Evolutionary conservation across 2,797 vertebrate species (phyloP).

Genomic region (Myotis planiceps): DNA sequence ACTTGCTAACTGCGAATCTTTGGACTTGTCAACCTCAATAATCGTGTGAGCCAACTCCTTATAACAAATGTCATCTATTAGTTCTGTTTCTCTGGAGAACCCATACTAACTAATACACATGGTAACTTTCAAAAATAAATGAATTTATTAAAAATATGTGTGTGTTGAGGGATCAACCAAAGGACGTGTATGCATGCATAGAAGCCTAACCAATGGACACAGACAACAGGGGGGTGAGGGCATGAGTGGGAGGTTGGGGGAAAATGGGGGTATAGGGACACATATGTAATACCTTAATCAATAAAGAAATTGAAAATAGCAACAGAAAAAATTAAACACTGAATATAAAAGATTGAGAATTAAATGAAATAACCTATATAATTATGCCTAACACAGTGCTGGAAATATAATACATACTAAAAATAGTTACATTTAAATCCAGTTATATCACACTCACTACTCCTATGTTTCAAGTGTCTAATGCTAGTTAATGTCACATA

Average conservation of each 20-base stretch:
- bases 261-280: too few species aligned
- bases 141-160: neutral
- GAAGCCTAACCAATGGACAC: too few species aligned
- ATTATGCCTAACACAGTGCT: neutral
- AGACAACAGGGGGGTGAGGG: too few species aligned
- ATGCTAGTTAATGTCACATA: neutral
- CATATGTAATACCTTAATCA: too few species aligned
- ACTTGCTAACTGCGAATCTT: neutral
- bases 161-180: too few species aligned
- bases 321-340: slow-evolving; percentile 78
- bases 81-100: neutral
- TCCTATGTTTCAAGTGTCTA: neutral
- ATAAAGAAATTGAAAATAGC: slow-evolving; percentile 73
- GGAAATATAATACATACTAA: slow-evolving; percentile 22
- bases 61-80: neutral
- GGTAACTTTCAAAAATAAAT: neutral
- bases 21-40: neutral
- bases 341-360: slow-evolving; percentile 46
- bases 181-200: too few species aligned
- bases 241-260: too few species aligned
- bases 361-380: slow-evolving; percentile 41
- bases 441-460: slow-evolving; percentile 1
- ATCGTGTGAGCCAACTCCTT: neutral
- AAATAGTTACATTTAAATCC: slow-evolving; percentile 45
- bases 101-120: neutral